Evolutionary conservation across 2,888 invertebrate genomes (phyloP).

Genomic region (Ligdia adustata): DNA sequence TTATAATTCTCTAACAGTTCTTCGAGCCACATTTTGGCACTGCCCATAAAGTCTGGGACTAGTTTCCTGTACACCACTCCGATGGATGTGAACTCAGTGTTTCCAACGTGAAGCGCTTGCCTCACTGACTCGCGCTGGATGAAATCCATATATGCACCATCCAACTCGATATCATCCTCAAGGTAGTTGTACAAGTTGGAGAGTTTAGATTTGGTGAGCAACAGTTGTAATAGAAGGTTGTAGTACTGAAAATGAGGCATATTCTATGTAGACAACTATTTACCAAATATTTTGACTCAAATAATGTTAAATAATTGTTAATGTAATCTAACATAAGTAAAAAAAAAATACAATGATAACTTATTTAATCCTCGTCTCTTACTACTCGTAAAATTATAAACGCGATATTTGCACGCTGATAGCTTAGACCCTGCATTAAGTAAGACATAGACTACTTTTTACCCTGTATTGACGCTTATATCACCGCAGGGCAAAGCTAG

Average conservation of each 20-base stretch:
- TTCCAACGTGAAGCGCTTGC: conserved; percentile 80
- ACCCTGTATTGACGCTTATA: too few relatives aligned
- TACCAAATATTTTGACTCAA: too few relatives aligned
- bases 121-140: conserved; percentile 72
- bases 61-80: conserved; percentile 78
- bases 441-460: too few relatives aligned
- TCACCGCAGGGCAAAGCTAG: too few relatives aligned
- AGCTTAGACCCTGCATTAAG: too few relatives aligned
- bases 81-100: conserved; percentile 76
- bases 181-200: conserved; percentile 79
- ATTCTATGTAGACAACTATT: too few relatives aligned
- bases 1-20: conserved; percentile 80
- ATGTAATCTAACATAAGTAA: too few relatives aligned
- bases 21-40: conserved; percentile 83
- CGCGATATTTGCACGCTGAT: too few relatives aligned
- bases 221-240: conserved; percentile 74
- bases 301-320: too few relatives aligned
- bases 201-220: conserved; percentile 69
- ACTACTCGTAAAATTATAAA: too few relatives aligned
- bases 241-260: conserved; percentile 78
- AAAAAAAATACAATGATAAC: too few relatives aligned
- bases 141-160: conserved; percentile 70
- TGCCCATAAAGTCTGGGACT: conserved; percentile 81
- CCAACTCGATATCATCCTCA: conserved; percentile 64
- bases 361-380: too few relatives aligned